phyloP scores from a whole-genome alignment of 53 echinoderm and acorn worm species.

The Holothuria leucospilota region DNA sequence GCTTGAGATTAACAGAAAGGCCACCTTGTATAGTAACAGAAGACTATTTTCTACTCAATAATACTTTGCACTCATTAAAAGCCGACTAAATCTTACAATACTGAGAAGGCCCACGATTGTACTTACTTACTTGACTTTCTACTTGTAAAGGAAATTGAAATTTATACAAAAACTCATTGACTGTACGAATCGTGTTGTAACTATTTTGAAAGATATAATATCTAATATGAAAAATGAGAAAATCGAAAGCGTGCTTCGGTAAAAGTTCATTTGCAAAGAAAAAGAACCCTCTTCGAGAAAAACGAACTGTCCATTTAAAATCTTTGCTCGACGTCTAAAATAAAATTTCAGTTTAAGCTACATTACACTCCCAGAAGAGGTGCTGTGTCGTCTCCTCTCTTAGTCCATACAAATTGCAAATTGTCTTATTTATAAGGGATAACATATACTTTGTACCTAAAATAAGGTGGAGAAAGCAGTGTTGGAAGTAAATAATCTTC shows the following conservation, averaged over 20 bases:
- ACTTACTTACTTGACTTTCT: not conserved
- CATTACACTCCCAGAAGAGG: slow-evolving; percentile 9
- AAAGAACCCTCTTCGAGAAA: too few species aligned
- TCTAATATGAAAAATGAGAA: slow-evolving; percentile 2
- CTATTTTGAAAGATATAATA: not conserved
- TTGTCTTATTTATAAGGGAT: not conserved
- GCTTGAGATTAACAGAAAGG: too few species aligned
- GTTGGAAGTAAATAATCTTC: not conserved
- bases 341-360: not conserved
- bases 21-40: too few species aligned
- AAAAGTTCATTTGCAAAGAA: too few species aligned
- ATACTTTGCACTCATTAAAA: not conserved
- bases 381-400: not conserved
- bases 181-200: not conserved
- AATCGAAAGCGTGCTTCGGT: not conserved
- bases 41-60: not conserved
- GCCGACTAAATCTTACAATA: too few species aligned
- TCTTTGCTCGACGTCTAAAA: not conserved
- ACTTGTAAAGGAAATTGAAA: not conserved
- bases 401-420: not conserved
- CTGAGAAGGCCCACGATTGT: not conserved
- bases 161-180: slow-evolving; percentile 2
- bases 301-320: slow-evolving; percentile 6
- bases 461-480: not conserved
- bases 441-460: not conserved